Evolutionary conservation across 2,888 invertebrate genomes (phyloP).

Genomic region (Amiota mariae): DNA sequence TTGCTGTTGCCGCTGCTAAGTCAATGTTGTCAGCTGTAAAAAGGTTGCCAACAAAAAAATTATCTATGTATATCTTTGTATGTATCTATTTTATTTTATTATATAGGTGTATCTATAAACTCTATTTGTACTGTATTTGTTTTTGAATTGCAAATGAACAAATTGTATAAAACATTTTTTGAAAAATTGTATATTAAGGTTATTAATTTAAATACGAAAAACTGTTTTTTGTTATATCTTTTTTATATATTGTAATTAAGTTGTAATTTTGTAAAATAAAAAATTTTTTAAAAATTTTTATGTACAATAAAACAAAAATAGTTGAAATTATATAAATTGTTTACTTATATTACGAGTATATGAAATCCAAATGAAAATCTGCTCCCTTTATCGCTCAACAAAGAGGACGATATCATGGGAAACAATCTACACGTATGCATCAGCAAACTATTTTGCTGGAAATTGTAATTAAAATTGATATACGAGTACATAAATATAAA

Average conservation of each 20-base stretch:
- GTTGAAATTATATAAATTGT: slow-evolving; percentile 7
- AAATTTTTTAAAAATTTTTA: slow-evolving; percentile 7
- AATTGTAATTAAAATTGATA: slow-evolving; percentile 7
- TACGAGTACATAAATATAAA: slow-evolving; percentile 18
- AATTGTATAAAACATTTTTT: slow-evolving; percentile 43
- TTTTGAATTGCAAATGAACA: slow-evolving; percentile 35
- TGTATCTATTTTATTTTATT: slow-evolving; percentile 11
- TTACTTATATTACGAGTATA: not conserved
- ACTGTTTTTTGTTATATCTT: slow-evolving; percentile 42
- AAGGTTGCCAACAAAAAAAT: slow-evolving; percentile 35
- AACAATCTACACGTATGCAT: too few species aligned
- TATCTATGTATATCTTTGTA: not conserved
- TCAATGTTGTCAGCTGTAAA: slow-evolving; percentile 48
- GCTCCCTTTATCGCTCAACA: not conserved
- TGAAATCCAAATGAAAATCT: not conserved
- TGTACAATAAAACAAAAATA: slow-evolving; percentile 9
- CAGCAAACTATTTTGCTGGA: not conserved
- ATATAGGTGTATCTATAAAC: slow-evolving; percentile 46
- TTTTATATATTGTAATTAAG: slow-evolving; percentile 18
- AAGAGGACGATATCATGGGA: too few species aligned
- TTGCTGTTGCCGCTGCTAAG: slow-evolving; percentile 43
- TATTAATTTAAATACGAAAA: slow-evolving; percentile 32
- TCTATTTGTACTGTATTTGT: not conserved
- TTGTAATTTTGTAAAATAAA: slow-evolving; percentile 36
- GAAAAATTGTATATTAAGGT: slow-evolving; percentile 15